Base-by-base conservation (phyloP, 2,113 vertebrate genomes). In the Panurus biarmicus region DNA sequence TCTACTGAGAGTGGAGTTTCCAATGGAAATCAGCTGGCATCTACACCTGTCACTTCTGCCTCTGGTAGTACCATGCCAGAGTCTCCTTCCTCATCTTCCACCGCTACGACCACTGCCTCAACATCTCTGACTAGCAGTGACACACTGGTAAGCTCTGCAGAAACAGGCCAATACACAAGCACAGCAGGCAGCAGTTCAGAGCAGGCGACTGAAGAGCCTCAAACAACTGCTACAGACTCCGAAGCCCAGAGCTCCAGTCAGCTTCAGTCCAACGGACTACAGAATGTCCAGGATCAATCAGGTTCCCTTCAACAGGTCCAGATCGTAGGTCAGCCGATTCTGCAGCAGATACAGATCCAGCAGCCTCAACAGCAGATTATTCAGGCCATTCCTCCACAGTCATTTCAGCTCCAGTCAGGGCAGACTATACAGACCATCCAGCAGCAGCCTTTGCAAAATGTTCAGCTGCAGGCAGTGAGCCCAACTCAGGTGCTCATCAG, bases 401-500 rank as follows among this genome's bases (percentile, higher is more conserved):
- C 98, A 40, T 98, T 98, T 96, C 99, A 99, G 95, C 98, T 99
- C 40, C 98, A 99, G 91, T 99, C 99, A 97, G 99, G 98, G 60
- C 98, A 98, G 96, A 98, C 98, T 45, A 97, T 98, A 94, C 98
- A 98, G 96, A 97, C 99, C 93, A 98, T 99, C 81, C 99, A 99
- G 97, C 98, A 99, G 87, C 99, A 99, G 87, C 97, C 98, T 90
- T 94, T 98, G 95, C 98, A 98, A 95, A 98, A 98, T 2, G 98
- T 98, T 94, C 98, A 98, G 75, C 97, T 99, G 62, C 98, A 99
- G 97, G 98, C 99, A 87, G 98, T 99, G 92, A 99, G 98, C 97
- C 98, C 98, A 67, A 98, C 99, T 91, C 99, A 99, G 98, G 98
- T 99, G 95, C 98, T 99, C 90, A 99, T 99, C 94, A 98, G 99